Evolutionary conservation across 1,140 invertebrate genomes (phyloP).

Genomic region (Drosophila nannoptera): DNA sequence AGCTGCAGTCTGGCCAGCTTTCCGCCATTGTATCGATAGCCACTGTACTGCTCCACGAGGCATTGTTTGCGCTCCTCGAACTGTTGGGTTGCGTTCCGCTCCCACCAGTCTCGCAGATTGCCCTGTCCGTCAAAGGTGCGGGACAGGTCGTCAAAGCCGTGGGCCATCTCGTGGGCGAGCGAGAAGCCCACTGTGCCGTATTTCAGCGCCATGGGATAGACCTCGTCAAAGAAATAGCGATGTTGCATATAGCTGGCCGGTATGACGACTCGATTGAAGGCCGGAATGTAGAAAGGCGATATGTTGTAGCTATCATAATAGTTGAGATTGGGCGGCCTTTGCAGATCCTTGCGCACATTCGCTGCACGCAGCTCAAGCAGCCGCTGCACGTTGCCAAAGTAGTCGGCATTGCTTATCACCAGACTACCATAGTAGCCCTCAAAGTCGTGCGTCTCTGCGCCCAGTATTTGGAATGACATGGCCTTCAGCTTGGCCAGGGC

Average conservation of each 20-base stretch:
- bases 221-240: conserved; percentile 92
- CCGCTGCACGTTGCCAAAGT: conserved; percentile 91
- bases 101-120: conserved; percentile 89
- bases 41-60: conserved; percentile 93
- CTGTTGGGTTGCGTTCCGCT: conserved; percentile 89
- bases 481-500: conserved; percentile 58
- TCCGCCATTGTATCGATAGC: conserved; percentile 83
- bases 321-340: conserved; percentile 89
- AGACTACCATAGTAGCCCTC: conserved; percentile 80
- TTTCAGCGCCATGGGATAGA: conserved; percentile 92
- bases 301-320: conserved; percentile 91
- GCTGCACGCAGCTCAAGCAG: conserved; percentile 86
- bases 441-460: conserved; percentile 45
- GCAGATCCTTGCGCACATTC: conserved; percentile 84
- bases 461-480: conserved; percentile 59
- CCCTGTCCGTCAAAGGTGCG: conserved; percentile 84
- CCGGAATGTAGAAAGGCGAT: conserved; percentile 96
- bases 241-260: conserved; percentile 96
- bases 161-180: conserved; percentile 85
- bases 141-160: conserved; percentile 84
- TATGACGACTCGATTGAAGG: conserved; percentile 97
- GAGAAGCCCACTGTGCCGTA: conserved; percentile 96
- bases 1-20: conserved; percentile 86
- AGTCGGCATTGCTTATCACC: conserved; percentile 84
- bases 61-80: conserved; percentile 94